Conservation (phyloP, 2,797 vertebrate genomes). For the Falco novaeseelandiae region DNA sequence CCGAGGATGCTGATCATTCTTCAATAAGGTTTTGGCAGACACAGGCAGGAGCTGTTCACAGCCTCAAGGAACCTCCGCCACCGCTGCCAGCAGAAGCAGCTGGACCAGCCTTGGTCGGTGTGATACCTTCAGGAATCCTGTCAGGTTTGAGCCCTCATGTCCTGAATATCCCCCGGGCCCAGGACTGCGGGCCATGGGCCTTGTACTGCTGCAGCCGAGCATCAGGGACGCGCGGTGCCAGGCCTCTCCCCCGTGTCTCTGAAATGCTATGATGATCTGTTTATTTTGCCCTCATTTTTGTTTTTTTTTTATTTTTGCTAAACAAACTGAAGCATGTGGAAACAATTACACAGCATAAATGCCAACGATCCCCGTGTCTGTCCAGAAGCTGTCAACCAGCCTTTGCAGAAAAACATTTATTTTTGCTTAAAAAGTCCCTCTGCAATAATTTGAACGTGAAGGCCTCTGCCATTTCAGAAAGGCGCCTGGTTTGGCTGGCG, state of each 20-base stretch:
- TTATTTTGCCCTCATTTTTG: neutral
- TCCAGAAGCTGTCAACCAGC: neutral
- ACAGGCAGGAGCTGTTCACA: neutral
- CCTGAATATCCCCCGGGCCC: neutral
- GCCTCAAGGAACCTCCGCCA: neutral
- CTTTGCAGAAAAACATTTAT: neutral
- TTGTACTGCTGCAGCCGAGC: neutral
- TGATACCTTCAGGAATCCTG: neutral
- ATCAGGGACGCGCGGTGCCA: accelerated
- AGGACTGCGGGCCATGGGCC: neutral
- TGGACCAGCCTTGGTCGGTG: accelerated
- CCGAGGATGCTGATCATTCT: neutral
- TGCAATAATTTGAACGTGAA: neutral
- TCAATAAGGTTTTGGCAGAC: neutral
- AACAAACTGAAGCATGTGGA: neutral
- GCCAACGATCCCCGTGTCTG: neutral
- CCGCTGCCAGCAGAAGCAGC: neutral
- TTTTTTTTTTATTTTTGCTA: neutral
- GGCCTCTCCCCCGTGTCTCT: neutral
- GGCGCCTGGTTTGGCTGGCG: neutral
- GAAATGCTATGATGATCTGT: neutral
- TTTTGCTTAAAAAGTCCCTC: neutral
- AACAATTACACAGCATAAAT: neutral
- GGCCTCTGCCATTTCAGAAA: neutral
- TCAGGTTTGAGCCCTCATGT: accelerated